phyloP scores from a whole-genome alignment of 2,888 invertebrate species.

The Melanostoma scalare region DNA sequence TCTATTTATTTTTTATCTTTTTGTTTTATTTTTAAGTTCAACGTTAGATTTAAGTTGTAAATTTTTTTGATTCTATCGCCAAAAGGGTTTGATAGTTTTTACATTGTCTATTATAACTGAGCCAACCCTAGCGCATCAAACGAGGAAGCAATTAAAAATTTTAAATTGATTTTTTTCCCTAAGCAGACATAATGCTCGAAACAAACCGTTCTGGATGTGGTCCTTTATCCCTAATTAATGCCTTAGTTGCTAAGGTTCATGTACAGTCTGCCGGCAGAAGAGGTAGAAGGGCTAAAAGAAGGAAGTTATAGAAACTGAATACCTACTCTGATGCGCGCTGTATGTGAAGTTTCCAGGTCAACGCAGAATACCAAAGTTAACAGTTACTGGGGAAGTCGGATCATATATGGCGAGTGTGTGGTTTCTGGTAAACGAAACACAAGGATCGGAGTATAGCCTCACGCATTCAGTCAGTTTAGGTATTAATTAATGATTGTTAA shows the following conservation, averaged over 20 bases:
- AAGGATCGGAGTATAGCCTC: too few relatives aligned
- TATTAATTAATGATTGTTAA: conserved; percentile 6
- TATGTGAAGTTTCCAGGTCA: neutral
- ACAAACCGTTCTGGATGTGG: neutral
- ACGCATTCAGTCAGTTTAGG: neutral
- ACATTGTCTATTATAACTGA: conserved; percentile 5
- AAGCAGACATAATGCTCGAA: too few relatives aligned
- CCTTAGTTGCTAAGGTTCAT: too few relatives aligned
- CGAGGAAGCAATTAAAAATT: conserved; percentile 52
- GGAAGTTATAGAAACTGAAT: neutral
- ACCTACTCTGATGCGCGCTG: neutral
- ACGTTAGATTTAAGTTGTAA: conserved; percentile 10
- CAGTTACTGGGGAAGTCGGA: neutral
- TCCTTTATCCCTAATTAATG: conserved; percentile 23
- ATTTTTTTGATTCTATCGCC: conserved; percentile 43
- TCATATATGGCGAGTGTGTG: neutral
- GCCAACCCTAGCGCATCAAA: conserved; percentile 1
- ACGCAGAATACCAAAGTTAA: neutral
- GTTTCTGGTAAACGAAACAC: neutral
- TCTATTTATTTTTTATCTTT: neutral
- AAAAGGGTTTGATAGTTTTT: conserved; percentile 18
- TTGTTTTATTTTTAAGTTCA: conserved; percentile 7
- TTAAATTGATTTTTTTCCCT: conserved; percentile 34
- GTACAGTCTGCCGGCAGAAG: too few relatives aligned
- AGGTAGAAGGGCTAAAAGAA: neutral